A percentile compares a stretch with the other conserved stretches of the same genome.
phyloP scores from a whole-genome alignment of 2,888 invertebrate species.

The Chymomyza amoena region DNA sequence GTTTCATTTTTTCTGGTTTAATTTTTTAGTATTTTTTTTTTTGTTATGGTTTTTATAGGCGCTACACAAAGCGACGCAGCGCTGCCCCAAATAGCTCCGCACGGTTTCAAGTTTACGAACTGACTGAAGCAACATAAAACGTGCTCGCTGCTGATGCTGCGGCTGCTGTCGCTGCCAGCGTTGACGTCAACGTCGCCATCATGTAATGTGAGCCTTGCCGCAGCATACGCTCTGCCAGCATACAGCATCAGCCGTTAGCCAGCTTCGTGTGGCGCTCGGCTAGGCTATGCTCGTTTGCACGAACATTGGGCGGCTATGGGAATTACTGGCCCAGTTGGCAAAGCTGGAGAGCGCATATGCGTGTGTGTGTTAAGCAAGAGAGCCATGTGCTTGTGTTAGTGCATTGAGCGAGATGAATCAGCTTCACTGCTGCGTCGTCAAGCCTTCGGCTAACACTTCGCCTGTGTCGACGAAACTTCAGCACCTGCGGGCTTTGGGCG shows the following conservation, averaged over 20 bases:
- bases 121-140: constrained; percentile 66
- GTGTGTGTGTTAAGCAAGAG: background rate
- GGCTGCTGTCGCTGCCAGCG: constrained; percentile 14
- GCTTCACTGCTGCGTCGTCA: background rate
- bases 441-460: background rate
- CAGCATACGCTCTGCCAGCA: constrained; percentile 10
- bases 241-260: background rate
- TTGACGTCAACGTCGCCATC: constrained; percentile 18
- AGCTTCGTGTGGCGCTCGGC: constrained; percentile 7
- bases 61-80: constrained; percentile 21
- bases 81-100: constrained; percentile 54
- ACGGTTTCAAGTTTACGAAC: constrained; percentile 76
- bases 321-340: background rate
- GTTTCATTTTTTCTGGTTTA: background rate
- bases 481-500: too few species aligned
- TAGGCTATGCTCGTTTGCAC: constrained; percentile 34
- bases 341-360: background rate
- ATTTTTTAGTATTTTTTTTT: constrained; percentile 5
- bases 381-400: too few species aligned
- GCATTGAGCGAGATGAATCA: background rate
- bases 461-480: background rate
- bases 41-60: constrained; percentile 24
- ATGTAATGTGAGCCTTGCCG: constrained; percentile 21
- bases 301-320: constrained; percentile 25
- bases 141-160: constrained; percentile 54